These are phyloP conservation scores for Drosophila nr. medialis DNA, from an alignment of 2,888 invertebrate genomes.

Conservation along the genomic window DNA sequence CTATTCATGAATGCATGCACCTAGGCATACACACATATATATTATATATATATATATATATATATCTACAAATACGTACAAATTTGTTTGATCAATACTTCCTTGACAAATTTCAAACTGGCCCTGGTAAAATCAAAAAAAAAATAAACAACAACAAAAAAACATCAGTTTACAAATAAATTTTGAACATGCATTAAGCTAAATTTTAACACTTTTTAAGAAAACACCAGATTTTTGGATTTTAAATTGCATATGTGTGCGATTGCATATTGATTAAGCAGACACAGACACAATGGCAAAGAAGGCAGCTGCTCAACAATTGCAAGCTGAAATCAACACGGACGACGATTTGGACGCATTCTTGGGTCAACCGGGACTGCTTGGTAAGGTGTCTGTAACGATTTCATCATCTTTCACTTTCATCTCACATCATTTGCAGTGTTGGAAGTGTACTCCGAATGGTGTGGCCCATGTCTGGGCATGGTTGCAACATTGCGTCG, in stretches of 20 bases:
- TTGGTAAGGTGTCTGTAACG: constrained; percentile 85
- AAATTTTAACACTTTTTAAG: constrained; percentile 11
- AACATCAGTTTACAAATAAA: constrained; percentile 8
- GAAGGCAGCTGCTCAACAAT: constrained; percentile 90
- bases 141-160: not conserved
- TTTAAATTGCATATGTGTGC: constrained; percentile 25
- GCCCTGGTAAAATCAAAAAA: no score
- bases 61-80: not conserved
- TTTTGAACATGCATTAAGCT: constrained; percentile 15
- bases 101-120: constrained; percentile 32
- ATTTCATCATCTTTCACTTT: no score
- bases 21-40: not conserved
- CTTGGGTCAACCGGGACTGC: constrained; percentile 90
- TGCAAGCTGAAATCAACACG: constrained; percentile 92
- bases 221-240: constrained; percentile 11
- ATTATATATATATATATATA: not conserved
- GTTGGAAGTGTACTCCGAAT: constrained; percentile 94
- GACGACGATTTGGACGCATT: constrained; percentile 95
- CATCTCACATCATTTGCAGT: constrained; percentile 85
- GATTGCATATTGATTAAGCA: not conserved
- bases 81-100: constrained; percentile 58
- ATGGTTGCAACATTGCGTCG: constrained; percentile 94
- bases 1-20: not conserved
- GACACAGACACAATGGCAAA: constrained; percentile 87
- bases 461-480: constrained; percentile 95